Evolutionary conservation across 1,140 invertebrate species (phyloP).

Genomic region (Pentalonia nigronervosa): DNA sequence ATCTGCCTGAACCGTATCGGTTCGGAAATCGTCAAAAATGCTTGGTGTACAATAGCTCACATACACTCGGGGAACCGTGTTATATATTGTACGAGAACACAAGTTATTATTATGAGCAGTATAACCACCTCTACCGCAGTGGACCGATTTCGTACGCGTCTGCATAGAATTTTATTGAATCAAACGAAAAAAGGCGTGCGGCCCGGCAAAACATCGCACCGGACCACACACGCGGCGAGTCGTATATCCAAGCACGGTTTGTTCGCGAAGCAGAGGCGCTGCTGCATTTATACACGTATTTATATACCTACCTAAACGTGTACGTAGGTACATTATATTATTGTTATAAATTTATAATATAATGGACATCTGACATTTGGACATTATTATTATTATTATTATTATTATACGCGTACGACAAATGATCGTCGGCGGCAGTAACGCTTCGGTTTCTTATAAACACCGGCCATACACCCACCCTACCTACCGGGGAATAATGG

Average conservation of each 20-base stretch:
- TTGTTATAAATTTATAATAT: neutral
- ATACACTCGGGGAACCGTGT: neutral
- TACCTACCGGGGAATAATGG: neutral
- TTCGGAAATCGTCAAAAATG: neutral
- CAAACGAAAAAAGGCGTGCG: constrained; percentile 38
- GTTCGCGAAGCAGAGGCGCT: neutral
- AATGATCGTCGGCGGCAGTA: constrained; percentile 4
- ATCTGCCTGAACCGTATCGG: neutral
- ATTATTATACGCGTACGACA: neutral
- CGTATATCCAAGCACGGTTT: neutral
- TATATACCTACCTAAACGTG: neutral
- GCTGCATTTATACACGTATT: too few relatives aligned
- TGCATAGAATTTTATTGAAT: neutral
- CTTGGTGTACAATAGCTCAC: neutral
- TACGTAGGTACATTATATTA: neutral
- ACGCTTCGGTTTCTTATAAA: neutral
- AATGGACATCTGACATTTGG: neutral
- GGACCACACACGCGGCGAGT: constrained; percentile 30
- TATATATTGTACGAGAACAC: neutral
- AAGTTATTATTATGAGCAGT: neutral
- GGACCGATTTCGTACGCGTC: neutral
- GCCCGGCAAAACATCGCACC: neutral
- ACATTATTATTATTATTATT: neutral
- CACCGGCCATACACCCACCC: neutral
- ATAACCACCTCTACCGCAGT: neutral